phyloP scores from a whole-genome alignment of 2,113 vertebrate species.

The Sciurus niger region DNA sequence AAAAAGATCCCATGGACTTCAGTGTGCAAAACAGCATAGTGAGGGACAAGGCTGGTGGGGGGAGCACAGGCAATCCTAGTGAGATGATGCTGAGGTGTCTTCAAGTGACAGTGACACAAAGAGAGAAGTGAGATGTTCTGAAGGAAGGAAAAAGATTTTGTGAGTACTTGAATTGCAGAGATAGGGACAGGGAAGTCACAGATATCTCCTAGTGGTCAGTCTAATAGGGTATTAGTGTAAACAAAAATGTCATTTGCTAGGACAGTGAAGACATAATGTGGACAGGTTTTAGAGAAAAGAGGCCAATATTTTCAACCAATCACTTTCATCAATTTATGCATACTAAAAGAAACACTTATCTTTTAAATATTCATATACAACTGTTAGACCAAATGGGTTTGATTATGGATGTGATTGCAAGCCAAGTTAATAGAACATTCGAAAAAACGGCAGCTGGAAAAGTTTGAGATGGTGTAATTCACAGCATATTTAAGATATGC shows the following conservation, averaged over 20 bases:
- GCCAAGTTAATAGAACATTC: conserved; percentile 59
- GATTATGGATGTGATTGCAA: not conserved
- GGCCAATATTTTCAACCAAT: conserved; percentile 52
- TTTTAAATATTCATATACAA: conserved; percentile 79
- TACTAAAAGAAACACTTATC: conserved; percentile 63
- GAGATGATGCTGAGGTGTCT: not conserved
- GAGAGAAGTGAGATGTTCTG: not conserved
- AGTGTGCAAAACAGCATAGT: too few species aligned
- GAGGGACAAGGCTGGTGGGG: not conserved
- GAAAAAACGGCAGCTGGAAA: not conserved
- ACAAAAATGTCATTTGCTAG: not conserved
- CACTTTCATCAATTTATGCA: conserved; percentile 46
- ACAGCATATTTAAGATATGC: not conserved
- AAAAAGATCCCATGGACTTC: not conserved
- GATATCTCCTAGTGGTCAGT: not conserved
- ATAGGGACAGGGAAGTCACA: not conserved
- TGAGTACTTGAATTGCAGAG: too few species aligned
- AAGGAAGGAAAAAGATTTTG: not conserved
- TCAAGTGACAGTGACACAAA: not conserved
- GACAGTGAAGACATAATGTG: not conserved
- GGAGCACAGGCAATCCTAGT: not conserved
- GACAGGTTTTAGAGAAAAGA: not conserved
- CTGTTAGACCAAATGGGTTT: conserved; percentile 62
- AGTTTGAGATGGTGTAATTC: not conserved
- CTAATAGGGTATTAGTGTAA: not conserved